phyloP scores from a whole-genome alignment of 1,140 invertebrate species.

The Drosophila oshimai region DNA sequence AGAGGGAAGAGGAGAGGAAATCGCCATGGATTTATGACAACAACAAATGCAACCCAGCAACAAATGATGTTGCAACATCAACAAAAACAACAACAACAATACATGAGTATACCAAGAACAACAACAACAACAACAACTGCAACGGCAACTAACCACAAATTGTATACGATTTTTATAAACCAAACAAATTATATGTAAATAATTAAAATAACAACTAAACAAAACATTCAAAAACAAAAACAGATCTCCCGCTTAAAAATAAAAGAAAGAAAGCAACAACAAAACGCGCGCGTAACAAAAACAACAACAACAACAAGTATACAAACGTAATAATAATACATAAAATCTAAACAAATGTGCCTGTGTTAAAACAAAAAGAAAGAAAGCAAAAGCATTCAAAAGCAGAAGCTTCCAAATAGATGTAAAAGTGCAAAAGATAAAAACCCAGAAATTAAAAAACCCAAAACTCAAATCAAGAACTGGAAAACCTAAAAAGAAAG shows the following conservation, averaged over 20 bases:
- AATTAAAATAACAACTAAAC: conserved; percentile 35
- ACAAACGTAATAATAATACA: conserved; percentile 66
- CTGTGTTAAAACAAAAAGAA: conserved; percentile 55
- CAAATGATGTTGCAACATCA: conserved; percentile 34
- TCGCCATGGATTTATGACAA: conserved; percentile 76
- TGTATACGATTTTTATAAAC: conserved; percentile 79
- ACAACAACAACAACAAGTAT: conserved; percentile 58
- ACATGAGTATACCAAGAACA: conserved; percentile 52
- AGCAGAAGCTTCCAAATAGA: conserved; percentile 50
- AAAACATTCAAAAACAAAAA: conserved; percentile 10
- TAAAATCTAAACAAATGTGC: conserved; percentile 80
- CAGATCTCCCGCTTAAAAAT: conserved; percentile 30
- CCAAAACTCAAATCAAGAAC: background rate
- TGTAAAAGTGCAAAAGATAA: conserved; percentile 48
- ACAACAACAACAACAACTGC: conserved; percentile 31
- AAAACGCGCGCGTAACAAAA: conserved; percentile 42
- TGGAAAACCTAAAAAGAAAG: conserved; percentile 3
- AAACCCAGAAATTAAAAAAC: background rate
- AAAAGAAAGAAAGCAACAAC: conserved; percentile 18
- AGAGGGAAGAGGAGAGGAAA: conserved; percentile 5
- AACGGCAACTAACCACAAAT: conserved; percentile 58
- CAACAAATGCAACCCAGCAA: conserved; percentile 43
- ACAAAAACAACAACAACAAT: conserved; percentile 33
- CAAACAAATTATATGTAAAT: conserved; percentile 72
- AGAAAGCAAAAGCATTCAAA: conserved; percentile 31